These are phyloP conservation scores for Melanchra persicariae DNA, from an alignment of 2,888 invertebrate genomes.

Conservation along the genomic window DNA sequence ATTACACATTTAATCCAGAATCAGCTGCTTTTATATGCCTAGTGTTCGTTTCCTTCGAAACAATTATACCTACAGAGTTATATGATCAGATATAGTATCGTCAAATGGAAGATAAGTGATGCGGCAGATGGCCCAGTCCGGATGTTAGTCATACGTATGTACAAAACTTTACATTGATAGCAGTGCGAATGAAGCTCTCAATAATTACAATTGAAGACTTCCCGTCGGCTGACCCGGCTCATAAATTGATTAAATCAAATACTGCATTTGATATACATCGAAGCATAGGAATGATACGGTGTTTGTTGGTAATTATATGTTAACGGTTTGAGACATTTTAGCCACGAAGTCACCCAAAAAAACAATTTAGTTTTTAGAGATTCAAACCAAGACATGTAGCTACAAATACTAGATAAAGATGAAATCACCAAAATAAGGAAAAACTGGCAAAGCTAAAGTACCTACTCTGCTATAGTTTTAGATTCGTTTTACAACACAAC, in stretches of 20 bases:
- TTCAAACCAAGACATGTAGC: not conserved
- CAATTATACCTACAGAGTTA: slow-evolving; percentile 53
- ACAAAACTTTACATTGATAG: slow-evolving; percentile 73
- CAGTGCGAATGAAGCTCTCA: slow-evolving; percentile 82
- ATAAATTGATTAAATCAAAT: slow-evolving; percentile 76
- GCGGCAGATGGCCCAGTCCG: slow-evolving; percentile 83
- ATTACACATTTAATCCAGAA: slow-evolving; percentile 4
- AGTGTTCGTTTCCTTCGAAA: not conserved
- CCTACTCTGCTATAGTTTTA: not conserved
- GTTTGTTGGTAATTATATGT: slow-evolving; percentile 13
- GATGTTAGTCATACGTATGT: slow-evolving; percentile 86
- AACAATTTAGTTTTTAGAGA: not conserved
- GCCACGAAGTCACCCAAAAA: not conserved
- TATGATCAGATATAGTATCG: slow-evolving; percentile 75
- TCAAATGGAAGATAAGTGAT: slow-evolving; percentile 75
- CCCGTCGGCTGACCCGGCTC: slow-evolving; percentile 79
- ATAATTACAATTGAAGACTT: slow-evolving; percentile 88
- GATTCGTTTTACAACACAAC: not conserved
- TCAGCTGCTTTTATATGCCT: not conserved
- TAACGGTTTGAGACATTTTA: not conserved
- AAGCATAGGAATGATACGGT: slow-evolving; percentile 22
- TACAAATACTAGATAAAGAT: too few species aligned
- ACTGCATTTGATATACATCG: slow-evolving; percentile 61
- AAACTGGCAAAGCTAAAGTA: not conserved
- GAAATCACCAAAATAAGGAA: not conserved